Conservation (phyloP, 1,140 invertebrate species). For the Rhynchophorus ferrugineus region DNA sequence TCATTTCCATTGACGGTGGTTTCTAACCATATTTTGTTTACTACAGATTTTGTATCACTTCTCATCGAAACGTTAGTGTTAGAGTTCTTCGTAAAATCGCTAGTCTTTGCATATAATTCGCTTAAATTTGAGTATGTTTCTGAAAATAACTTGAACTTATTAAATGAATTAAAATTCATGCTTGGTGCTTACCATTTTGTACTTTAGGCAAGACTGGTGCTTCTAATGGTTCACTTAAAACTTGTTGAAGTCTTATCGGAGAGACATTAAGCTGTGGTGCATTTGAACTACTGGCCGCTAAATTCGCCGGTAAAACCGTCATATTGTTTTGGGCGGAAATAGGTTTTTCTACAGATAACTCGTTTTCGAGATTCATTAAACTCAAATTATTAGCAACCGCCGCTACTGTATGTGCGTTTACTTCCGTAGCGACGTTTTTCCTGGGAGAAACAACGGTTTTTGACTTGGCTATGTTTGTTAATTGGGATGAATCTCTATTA, state of each 20-base stretch:
- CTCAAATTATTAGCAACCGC: slow-evolving; percentile 19
- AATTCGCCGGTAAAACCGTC: no score
- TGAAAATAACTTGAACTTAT: slow-evolving; percentile 12
- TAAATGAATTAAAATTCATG: neutral
- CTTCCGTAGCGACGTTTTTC: slow-evolving; percentile 21
- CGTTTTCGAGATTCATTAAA: slow-evolving; percentile 19
- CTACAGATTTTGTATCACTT: slow-evolving; percentile 38
- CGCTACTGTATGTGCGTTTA: slow-evolving; percentile 9
- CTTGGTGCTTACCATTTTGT: slow-evolving; percentile 15
- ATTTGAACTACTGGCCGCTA: neutral
- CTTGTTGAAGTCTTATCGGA: neutral
- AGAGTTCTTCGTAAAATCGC: slow-evolving; percentile 18
- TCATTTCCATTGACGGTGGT: slow-evolving; percentile 23
- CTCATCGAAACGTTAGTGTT: slow-evolving; percentile 4
- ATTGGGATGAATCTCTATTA: slow-evolving; percentile 25
- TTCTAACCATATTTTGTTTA: slow-evolving; percentile 45
- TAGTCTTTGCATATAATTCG: slow-evolving; percentile 21
- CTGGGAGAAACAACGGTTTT: slow-evolving; percentile 21
- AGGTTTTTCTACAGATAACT: neutral
- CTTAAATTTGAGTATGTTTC: slow-evolving; percentile 24
- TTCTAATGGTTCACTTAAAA: slow-evolving; percentile 4
- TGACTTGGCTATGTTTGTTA: slow-evolving; percentile 19
- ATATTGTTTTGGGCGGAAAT: no score
- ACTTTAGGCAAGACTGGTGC: slow-evolving; percentile 23
- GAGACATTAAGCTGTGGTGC: neutral